These are phyloP conservation scores for Darevskia nairensis DNA, from an alignment of 2,797 vertebrate species.

Conservation along the genomic window DNA sequence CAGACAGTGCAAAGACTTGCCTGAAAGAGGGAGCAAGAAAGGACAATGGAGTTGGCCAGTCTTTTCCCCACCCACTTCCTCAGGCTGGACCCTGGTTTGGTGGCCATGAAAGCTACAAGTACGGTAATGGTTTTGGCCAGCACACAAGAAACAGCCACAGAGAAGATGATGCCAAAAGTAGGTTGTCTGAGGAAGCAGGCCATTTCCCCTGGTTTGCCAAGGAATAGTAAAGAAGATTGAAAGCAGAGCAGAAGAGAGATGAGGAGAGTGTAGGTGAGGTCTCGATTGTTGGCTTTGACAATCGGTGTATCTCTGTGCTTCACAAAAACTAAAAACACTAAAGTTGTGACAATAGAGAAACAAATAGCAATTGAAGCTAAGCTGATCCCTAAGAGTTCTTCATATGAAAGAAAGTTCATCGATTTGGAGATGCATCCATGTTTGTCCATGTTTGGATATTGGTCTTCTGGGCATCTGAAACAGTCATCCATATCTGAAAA, in stretches of 20 bases:
- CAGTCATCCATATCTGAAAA: background rate
- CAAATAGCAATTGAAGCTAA: background rate
- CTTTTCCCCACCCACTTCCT: background rate
- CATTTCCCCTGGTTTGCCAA: background rate
- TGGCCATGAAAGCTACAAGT: background rate
- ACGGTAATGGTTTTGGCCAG: background rate
- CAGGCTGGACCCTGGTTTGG: background rate
- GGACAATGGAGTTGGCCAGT: background rate
- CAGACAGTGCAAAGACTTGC: background rate
- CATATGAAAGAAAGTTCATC: background rate
- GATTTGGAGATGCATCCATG: background rate
- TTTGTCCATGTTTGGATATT: background rate
- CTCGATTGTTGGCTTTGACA: slow-evolving; percentile 13
- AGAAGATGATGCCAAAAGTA: background rate
- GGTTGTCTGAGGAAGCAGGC: background rate
- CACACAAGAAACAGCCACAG: background rate
- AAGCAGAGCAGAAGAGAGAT: background rate
- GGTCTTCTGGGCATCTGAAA: background rate
- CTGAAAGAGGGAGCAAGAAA: background rate
- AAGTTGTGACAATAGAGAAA: background rate
- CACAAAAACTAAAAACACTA: background rate
- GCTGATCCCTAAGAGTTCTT: background rate
- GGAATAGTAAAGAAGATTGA: background rate
- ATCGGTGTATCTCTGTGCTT: background rate
- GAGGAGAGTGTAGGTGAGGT: background rate